Evolutionary conservation across 2,888 invertebrate genomes (phyloP).

Genomic region (Eristalis arbustorum): DNA sequence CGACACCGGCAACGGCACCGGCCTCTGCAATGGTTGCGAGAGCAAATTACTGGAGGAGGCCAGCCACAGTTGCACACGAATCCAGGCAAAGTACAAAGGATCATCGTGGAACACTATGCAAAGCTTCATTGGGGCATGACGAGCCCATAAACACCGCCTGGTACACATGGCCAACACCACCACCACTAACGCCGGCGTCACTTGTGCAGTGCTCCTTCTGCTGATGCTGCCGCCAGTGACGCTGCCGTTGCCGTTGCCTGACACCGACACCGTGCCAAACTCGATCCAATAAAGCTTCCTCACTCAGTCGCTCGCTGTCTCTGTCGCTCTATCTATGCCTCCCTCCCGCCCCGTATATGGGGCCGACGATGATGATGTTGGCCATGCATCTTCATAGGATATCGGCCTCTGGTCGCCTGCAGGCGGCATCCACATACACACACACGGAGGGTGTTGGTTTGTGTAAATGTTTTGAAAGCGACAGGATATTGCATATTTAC

Average conservation of each 20-base stretch:
- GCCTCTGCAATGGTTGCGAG: conserved; percentile 29
- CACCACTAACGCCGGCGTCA: conserved; percentile 34
- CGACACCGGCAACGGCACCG: not conserved
- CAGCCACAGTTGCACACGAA: conserved; percentile 3
- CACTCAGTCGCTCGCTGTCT: not conserved
- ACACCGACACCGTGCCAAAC: conserved; percentile 10
- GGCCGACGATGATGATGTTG: conserved; percentile 48
- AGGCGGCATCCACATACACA: conserved; percentile 51
- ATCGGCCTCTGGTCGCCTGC: conserved; percentile 63
- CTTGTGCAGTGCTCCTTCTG: conserved; percentile 15
- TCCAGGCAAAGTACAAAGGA: conserved; percentile 57
- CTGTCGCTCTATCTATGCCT: not conserved
- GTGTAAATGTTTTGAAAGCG: conserved; percentile 70
- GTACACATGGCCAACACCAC: conserved; percentile 52
- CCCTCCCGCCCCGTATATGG: not conserved
- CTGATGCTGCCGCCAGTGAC: not conserved
- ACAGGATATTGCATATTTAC: conserved; percentile 73
- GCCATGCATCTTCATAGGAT: conserved; percentile 65
- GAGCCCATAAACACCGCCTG: conserved; percentile 62
- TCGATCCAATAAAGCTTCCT: conserved; percentile 49
- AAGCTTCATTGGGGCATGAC: conserved; percentile 59
- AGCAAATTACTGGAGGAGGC: conserved; percentile 51
- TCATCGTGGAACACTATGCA: conserved; percentile 41
- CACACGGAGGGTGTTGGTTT: conserved; percentile 49
- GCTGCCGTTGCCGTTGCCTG: not conserved